Evolutionary conservation across 2,888 invertebrate species (phyloP).

Genomic region (Amphipoea lucens): DNA sequence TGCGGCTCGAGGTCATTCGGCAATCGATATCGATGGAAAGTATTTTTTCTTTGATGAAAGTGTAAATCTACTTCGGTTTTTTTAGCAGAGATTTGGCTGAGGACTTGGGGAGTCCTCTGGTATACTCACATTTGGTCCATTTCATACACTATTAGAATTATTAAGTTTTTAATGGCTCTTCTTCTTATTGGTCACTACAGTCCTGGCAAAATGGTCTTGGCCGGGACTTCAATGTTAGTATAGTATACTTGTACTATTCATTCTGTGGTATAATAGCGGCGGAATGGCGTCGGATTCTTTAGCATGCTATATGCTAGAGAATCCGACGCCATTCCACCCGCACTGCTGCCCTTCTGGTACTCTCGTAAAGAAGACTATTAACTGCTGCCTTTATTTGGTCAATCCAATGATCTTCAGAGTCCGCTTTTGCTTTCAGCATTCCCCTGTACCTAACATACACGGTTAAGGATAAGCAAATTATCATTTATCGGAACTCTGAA

Average conservation of each 20-base stretch:
- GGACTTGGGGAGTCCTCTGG: not conserved
- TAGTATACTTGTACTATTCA: too few relatives aligned
- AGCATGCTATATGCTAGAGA: not conserved
- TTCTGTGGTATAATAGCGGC: too few relatives aligned
- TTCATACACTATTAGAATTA: not conserved
- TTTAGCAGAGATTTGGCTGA: not conserved
- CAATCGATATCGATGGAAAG: conserved; percentile 79
- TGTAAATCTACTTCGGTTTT: not conserved
- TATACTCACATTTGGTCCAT: not conserved
- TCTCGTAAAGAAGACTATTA: not conserved
- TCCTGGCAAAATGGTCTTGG: not conserved
- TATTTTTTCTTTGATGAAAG: not conserved
- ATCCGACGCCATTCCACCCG: too few relatives aligned
- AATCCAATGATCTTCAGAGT: not conserved
- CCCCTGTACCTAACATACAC: not conserved
- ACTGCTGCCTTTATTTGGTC: not conserved
- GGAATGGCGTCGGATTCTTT: too few relatives aligned
- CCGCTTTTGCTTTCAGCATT: not conserved
- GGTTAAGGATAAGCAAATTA: not conserved
- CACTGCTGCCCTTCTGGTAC: not conserved
- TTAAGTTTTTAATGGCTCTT: not conserved
- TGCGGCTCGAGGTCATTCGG: conserved; percentile 80
- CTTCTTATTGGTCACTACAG: not conserved
- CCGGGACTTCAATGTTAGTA: not conserved
- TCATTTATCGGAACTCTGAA: not conserved